Percentiles rank a stretch among this genome's conserved stretches.
phyloP scores from a whole-genome alignment of 2,113 vertebrate species.

The Lathamus discolor region DNA sequence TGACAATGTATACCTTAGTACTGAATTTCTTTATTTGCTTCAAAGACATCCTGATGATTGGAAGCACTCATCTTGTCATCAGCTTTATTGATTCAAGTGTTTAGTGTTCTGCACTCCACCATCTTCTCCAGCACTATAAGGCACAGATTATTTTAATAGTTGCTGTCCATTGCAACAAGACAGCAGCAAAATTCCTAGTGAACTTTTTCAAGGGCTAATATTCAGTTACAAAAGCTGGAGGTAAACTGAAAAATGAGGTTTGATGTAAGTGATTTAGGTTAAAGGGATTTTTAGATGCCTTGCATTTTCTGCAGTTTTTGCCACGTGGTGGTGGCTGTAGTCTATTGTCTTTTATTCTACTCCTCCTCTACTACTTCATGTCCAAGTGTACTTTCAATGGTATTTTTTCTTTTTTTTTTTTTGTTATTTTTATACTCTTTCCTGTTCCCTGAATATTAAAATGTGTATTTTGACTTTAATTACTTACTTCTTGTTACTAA shows the following conservation, averaged over 20 bases:
- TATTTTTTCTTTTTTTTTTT: neutral
- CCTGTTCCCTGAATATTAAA: neutral
- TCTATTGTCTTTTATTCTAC: neutral
- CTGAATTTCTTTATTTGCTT: neutral
- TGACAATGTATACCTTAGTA: neutral
- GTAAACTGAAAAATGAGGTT: neutral
- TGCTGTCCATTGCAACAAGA: neutral
- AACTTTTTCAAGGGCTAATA: neutral
- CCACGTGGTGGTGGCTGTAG: neutral
- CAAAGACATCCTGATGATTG: neutral
- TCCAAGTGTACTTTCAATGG: neutral
- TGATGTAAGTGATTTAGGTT: neutral
- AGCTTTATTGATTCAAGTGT: neutral
- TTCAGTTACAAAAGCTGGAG: neutral
- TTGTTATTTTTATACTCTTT: neutral
- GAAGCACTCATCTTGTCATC: neutral
- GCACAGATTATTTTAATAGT: neutral
- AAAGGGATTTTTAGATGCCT: neutral
- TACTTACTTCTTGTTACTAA: conserved; percentile 43
- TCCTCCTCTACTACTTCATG: neutral
- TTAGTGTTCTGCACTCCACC: neutral
- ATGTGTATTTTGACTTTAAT: conserved; percentile 43
- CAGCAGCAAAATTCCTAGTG: neutral
- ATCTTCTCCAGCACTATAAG: neutral
- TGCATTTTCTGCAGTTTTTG: neutral